These are phyloP conservation scores for Labeo rohita DNA, from an alignment of 2,113 vertebrate species.

Conservation along the genomic window DNA sequence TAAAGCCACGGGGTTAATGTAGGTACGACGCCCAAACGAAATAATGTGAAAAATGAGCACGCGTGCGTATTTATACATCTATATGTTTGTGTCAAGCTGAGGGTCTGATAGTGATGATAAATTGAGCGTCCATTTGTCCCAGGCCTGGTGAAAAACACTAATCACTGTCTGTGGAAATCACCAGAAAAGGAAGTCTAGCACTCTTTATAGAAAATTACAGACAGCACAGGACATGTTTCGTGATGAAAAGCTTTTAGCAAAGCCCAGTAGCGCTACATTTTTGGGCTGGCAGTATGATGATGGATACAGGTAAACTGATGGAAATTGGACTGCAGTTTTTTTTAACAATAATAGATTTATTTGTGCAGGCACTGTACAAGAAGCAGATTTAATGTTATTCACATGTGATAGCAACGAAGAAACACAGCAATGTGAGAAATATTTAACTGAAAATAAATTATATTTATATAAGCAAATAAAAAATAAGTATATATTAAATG, in stretches of 20 bases:
- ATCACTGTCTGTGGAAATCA: constrained; percentile 20
- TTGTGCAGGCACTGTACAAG: not conserved
- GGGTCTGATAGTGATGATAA: constrained; percentile 59
- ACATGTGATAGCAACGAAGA: not conserved
- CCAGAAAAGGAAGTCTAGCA: constrained; percentile 2
- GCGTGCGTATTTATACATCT: not conserved
- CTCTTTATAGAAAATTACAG: constrained; percentile 23
- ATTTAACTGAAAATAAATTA: not conserved
- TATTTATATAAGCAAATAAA: not conserved
- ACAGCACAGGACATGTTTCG: not conserved
- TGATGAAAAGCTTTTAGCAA: constrained; percentile 28
- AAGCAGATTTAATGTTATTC: not conserved
- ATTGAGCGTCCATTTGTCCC: constrained; percentile 74
- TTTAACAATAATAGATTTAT: not conserved
- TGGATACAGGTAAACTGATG: not conserved
- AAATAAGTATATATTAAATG: not conserved
- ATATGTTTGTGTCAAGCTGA: constrained; percentile 12
- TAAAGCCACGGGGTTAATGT: constrained; percentile 18
- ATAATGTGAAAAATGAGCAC: constrained; percentile 24
- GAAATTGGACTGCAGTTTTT: not conserved
- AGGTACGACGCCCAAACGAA: not conserved
- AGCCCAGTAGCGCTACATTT: too few species aligned
- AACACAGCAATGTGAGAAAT: not conserved
- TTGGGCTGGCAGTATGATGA: not conserved
- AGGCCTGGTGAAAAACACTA: constrained; percentile 59